A percentile compares a stretch with the other conserved stretches of the same genome.
Conservation (phyloP, 2,113 vertebrate species). For the Xiphorhynchus elegans region DNA sequence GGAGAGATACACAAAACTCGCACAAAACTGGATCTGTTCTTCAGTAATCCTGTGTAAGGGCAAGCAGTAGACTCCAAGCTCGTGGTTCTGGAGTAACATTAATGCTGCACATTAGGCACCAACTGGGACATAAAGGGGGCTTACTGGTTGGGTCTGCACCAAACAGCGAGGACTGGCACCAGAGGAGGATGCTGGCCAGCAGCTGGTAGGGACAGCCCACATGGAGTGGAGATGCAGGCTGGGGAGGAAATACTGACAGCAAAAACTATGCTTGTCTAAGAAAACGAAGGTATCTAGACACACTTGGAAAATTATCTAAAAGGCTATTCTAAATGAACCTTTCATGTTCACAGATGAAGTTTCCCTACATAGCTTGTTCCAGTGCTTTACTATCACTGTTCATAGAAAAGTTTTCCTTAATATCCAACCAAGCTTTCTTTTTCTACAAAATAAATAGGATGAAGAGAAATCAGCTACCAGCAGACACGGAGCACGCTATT, state of each 20-base stretch:
- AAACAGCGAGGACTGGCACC: rapidly evolving
- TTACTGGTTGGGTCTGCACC: neutral
- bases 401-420: neutral
- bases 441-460: neutral
- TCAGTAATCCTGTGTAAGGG: neutral
- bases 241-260: neutral
- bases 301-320: neutral
- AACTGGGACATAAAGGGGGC: rapidly evolving
- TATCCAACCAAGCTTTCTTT: neutral
- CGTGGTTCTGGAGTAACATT: neutral
- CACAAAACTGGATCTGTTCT: neutral
- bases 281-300: neutral
- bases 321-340: neutral
- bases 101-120: neutral
- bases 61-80: neutral
- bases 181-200: neutral
- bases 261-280: neutral
- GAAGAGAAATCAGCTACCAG: conserved; percentile 14
- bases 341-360: neutral
- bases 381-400: neutral
- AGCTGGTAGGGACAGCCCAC: neutral
- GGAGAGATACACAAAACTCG: neutral
- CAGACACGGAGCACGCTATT: neutral
- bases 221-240: rapidly evolving
- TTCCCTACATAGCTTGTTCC: neutral